Evolutionary conservation across 2,113 vertebrate species (phyloP), one percentile per base, ranked within the genome.

Genomic region (Myotis brandtii): DNA sequence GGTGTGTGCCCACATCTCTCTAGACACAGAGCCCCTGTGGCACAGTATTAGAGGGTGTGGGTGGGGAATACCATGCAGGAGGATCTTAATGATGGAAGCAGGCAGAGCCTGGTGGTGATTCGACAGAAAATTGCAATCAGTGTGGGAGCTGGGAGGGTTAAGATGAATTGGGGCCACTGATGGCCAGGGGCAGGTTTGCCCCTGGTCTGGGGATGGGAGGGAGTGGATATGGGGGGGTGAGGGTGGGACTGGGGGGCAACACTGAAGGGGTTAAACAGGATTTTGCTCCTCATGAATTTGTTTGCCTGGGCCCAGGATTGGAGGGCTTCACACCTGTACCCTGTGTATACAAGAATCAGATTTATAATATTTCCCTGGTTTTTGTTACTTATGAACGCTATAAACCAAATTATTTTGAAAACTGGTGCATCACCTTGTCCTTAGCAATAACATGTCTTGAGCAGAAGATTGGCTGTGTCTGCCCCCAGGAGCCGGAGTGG

Each of bases 401-500:
- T 98, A 98, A 98, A 98, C 98, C 98, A 98, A 98, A 98, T 98
- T 98, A 98, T 98, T 98, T 98, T 97, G 98, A 98, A 98, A 98
- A 96, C 97, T 46, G 86, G 97, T 98, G 98, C 98, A 98, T 98
- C 93, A 1, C 83, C 97, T 98, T 98, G 98, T 98, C 96, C 97
- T 98, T 98, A 98, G 98, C 98, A 98, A 98, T 98, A 98, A 98
- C 98, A 95, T 96, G 86, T 98, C 89, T 96, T 98, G 97, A 98
- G 94, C 97, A 98, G 98, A 98, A 91, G 96, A 94, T 69, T 95
- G 97, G 96, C 95, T 97, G 95, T 93, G 97, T 98, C 98, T 98
- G 97, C 97, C 97, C 98, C 97, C 95, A 97, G 97, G 95, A 93
- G 95, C 97, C 95, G 16, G 32, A 43, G 92, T 80, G 97, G 97